Conservation (phyloP, 1,140 invertebrate species). For the Drosophila gunungcola region DNA sequence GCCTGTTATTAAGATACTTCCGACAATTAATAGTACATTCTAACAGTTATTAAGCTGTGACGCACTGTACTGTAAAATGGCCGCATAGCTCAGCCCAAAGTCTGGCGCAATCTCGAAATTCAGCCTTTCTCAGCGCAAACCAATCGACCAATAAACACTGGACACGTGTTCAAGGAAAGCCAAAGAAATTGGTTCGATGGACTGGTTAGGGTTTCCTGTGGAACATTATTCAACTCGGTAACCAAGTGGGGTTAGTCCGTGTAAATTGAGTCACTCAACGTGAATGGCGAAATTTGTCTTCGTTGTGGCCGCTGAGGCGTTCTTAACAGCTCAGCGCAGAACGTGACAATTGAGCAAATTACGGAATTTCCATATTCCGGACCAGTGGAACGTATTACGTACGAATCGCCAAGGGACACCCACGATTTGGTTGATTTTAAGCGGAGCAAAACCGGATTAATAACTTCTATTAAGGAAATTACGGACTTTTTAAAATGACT, state of each 20-base stretch:
- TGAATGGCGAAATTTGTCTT: conserved; percentile 27
- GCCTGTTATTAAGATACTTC: conserved; percentile 5
- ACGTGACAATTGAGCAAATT: conserved; percentile 52
- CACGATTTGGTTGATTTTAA: not conserved
- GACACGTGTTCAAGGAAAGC: conserved; percentile 19
- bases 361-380: conserved; percentile 31
- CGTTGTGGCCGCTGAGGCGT: conserved; percentile 23
- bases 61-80: conserved; percentile 12
- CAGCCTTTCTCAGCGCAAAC: conserved; percentile 8
- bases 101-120: conserved; percentile 12
- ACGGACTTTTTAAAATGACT: not conserved
- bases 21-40: not conserved
- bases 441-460: not conserved
- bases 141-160: conserved; percentile 28
- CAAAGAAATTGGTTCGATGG: conserved; percentile 3
- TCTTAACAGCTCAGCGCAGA: conserved; percentile 33
- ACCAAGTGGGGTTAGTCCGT: conserved; percentile 9
- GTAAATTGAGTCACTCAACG: conserved; percentile 44
- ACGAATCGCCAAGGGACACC: not conserved
- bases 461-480: not conserved
- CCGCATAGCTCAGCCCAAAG: conserved; percentile 3
- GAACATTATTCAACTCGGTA: not conserved
- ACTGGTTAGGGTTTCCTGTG: conserved; percentile 24
- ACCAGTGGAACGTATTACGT: conserved; percentile 29
- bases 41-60: not conserved